Evolutionary conservation across 2,113 vertebrate species (phyloP), one percentile per base, ranked within the genome.

Genomic region (Neotoma lepida): DNA sequence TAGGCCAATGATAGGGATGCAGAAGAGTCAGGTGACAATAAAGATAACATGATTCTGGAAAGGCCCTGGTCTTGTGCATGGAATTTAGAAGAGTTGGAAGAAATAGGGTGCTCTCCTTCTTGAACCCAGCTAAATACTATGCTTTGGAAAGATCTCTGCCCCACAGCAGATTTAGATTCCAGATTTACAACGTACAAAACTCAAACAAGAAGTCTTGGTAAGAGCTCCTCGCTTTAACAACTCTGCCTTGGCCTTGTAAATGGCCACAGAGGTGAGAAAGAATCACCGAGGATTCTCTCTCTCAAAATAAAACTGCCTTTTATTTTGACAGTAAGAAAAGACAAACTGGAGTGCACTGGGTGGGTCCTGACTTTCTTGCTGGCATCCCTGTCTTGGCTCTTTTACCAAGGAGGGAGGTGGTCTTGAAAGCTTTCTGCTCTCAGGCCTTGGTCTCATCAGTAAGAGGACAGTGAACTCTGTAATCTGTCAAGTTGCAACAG

Each of bases 201-300:
- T 33, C 73, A 88, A 39, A 66, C 58, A 71, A 58, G 73, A 88
- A 93, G 74, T 66, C 91, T 86, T 33, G 8, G 4, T 54, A 91
- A 66, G 76, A 92, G 28, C n/a, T 61, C n/a, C 54, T 41, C 41
- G n/a, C 39, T 17, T 9, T 17, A 58, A 61, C 56, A 80, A n/a
- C 39, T 66, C 54, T 81, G 74, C 54, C 56, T 92, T 88, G 63
- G 74, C 77, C 93, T 91, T 89, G 24, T 90, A 86, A 56, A 74
- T 80, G 39, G 18, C 77, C 49, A 64, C n/a, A 56, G 30, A 94
- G 12, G 0, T 80, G 49, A 90, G 56, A 80, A 49, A 49, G n/a
- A 56, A 39, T 91, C 87, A 56, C 73, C 63, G 28, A 73, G 56
- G 49, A 68, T 30, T 80, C 77, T 41, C n/a, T 9, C 66, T 51